These are phyloP conservation scores for Lophotis ruficrista DNA, from an alignment of 2,113 vertebrate species.

Conservation along the genomic window DNA sequence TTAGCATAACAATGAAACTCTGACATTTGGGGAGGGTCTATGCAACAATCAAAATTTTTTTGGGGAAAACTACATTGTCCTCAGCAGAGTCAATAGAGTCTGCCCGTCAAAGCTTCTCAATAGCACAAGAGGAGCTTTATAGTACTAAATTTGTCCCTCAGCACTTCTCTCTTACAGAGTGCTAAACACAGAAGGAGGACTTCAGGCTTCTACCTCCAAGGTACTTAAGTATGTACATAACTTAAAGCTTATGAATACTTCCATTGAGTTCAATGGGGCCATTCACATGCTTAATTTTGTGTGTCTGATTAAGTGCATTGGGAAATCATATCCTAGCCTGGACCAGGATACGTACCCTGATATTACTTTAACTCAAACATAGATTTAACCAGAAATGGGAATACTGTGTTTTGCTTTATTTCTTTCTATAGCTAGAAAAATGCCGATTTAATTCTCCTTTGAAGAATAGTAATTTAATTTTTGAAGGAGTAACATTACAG, in stretches of 20 bases:
- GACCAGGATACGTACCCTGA: neutral
- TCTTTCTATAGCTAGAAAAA: neutral
- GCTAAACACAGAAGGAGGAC: neutral
- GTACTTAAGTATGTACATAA: neutral
- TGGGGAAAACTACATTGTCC: accelerated
- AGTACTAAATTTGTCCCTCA: neutral
- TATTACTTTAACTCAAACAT: neutral
- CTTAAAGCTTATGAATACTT: neutral
- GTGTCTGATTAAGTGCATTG: neutral
- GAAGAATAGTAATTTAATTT: neutral
- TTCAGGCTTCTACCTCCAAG: neutral
- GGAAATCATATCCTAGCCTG: neutral
- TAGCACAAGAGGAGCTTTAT: neutral
- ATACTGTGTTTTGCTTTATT: neutral
- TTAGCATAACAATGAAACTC: neutral
- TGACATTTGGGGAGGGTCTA: neutral
- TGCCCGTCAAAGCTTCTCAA: neutral
- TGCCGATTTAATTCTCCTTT: neutral
- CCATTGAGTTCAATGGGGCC: neutral
- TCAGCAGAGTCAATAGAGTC: neutral
- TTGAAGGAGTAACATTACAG: neutral
- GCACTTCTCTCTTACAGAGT: neutral
- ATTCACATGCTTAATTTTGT: neutral
- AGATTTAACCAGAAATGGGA: neutral
- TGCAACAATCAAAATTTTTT: neutral